Percentiles rank a stretch among this genome's conserved stretches.
Conservation (phyloP, 2,888 invertebrate species). For the Psylliodes chrysocephalus region DNA sequence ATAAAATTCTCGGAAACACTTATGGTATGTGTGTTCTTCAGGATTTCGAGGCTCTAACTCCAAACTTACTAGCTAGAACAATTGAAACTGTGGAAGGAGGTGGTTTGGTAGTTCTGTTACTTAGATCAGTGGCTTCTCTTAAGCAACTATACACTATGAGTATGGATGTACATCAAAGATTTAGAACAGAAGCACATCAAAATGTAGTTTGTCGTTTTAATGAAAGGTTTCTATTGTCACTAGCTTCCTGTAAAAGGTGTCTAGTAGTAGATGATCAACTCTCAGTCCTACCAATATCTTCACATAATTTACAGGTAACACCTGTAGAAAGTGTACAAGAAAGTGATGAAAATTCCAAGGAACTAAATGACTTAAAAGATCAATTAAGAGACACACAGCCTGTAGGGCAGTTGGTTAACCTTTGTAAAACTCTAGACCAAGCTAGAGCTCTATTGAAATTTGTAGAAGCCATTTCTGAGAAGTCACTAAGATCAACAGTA, state of each 20-base stretch:
- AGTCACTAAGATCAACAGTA: conserved; percentile 87
- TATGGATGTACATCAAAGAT: conserved; percentile 98
- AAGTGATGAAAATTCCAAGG: conserved; percentile 66
- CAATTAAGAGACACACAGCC: conserved; percentile 91
- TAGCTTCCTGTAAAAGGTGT: conserved; percentile 88
- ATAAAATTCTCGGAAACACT: conserved; percentile 97
- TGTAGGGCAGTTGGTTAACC: conserved; percentile 86
- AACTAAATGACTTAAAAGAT: conserved; percentile 81
- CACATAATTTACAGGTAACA: conserved; percentile 84
- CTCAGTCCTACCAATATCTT: conserved; percentile 91
- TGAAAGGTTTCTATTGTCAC: conserved; percentile 91
- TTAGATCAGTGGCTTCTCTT: conserved; percentile 86
- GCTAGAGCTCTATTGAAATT: conserved; percentile 92
- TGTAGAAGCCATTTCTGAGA: conserved; percentile 95
- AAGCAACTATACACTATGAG: conserved; percentile 95
- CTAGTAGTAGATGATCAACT: conserved; percentile 95
- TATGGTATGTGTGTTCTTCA: conserved; percentile 88
- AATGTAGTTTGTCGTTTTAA: conserved; percentile 95
- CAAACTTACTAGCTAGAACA: conserved; percentile 94
- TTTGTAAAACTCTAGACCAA: conserved; percentile 94
- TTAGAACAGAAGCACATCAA: conserved; percentile 93
- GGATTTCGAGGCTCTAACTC: conserved; percentile 91
- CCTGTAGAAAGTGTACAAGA: conserved; percentile 71
- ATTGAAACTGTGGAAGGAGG: conserved; percentile 97
- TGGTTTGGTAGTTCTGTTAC: conserved; percentile 82